Evolutionary conservation across 2,113 vertebrate species (phyloP).

Genomic region (Spilogale gracilis): DNA sequence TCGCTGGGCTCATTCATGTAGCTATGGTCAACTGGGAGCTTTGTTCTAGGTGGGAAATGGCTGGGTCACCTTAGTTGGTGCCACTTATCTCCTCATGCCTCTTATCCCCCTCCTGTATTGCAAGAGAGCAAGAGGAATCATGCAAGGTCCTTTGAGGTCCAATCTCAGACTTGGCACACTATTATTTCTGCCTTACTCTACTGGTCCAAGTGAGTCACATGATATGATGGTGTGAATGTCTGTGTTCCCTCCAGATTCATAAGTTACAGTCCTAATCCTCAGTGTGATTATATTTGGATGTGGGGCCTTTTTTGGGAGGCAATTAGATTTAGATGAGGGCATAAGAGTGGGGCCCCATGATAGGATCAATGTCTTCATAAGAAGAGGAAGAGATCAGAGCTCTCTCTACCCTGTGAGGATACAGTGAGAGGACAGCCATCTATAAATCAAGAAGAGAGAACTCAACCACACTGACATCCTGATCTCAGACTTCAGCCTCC

Average conservation of each 20-base stretch:
- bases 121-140: not conserved
- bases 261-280: too few relatives aligned
- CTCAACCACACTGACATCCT: too few relatives aligned
- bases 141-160: fast-evolving
- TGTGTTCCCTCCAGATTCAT: too few relatives aligned
- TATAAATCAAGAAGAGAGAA: not conserved
- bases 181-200: not conserved
- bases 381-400: not conserved
- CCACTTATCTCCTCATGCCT: fast-evolving
- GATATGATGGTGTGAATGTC: not conserved
- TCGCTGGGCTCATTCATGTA: not conserved
- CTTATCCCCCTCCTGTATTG: not conserved
- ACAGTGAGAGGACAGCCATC: fast-evolving
- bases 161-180: not conserved
- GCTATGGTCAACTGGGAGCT: not conserved
- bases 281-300: not conserved
- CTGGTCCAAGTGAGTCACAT: not conserved
- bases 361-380: not conserved
- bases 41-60: not conserved
- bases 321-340: not conserved
- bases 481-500: not conserved
- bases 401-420: not conserved
- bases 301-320: not conserved
- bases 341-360: not conserved
- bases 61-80: not conserved